phyloP scores from a whole-genome alignment of 2,888 invertebrate species.

The Drosophila recens region DNA sequence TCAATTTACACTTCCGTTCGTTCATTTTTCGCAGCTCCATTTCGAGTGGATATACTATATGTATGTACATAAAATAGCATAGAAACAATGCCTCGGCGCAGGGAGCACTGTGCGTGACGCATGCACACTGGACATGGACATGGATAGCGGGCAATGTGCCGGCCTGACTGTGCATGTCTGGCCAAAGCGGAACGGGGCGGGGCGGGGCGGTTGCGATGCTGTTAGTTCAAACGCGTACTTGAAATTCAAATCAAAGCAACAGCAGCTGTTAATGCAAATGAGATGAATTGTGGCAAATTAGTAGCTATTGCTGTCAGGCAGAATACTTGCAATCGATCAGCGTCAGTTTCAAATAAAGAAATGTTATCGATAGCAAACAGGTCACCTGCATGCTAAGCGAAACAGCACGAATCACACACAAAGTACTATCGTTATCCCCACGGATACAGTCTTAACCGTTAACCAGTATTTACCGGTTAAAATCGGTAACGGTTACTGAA shows the following conservation, averaged over 20 bases:
- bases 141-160: constrained; percentile 8
- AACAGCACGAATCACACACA: background rate
- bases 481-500: no score
- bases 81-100: constrained; percentile 33
- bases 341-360: background rate
- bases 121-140: constrained; percentile 38
- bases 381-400: no score
- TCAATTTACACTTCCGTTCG: constrained; percentile 77
- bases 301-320: background rate
- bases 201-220: background rate
- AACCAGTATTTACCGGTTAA: no score
- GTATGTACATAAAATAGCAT: constrained; percentile 11
- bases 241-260: constrained; percentile 64
- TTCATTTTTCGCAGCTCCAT: constrained; percentile 40
- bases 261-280: constrained; percentile 30
- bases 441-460: no score
- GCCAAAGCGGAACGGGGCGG: background rate
- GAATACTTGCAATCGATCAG: background rate
- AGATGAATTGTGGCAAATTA: background rate
- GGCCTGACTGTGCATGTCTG: background rate
- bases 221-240: constrained; percentile 41
- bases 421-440: no score
- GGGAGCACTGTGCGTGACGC: constrained; percentile 45
- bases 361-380: background rate
- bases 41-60: constrained; percentile 11